These are phyloP conservation scores for Atherinosoma microstoma DNA, from an alignment of 2,797 vertebrate genomes.

Conservation along the genomic window DNA sequence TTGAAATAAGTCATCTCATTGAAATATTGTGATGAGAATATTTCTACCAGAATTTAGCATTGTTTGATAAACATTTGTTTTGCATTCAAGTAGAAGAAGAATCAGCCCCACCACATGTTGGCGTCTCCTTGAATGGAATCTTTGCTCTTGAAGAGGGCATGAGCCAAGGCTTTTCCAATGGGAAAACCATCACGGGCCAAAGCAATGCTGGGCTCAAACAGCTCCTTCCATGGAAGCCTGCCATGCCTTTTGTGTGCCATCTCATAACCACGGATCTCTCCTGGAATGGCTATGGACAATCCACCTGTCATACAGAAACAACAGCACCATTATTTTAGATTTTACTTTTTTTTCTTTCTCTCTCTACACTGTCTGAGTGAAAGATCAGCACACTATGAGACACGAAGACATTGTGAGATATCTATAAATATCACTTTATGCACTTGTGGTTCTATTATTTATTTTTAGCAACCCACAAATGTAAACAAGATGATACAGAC, in stretches of 20 bases:
- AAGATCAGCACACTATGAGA: slow-evolving; percentile 5
- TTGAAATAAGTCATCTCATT: neutral
- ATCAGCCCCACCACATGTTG: slow-evolving; percentile 87
- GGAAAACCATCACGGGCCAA: slow-evolving; percentile 92
- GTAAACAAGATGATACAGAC: neutral
- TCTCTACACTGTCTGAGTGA: slow-evolving; percentile 5
- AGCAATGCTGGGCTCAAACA: slow-evolving; percentile 93
- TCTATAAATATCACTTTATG: neutral
- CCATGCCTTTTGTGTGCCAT: slow-evolving; percentile 93
- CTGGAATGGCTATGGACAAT: slow-evolving; percentile 93
- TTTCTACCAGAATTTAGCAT: neutral
- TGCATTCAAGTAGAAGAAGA: neutral
- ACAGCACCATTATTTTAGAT: slow-evolving; percentile 5
- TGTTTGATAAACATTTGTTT: neutral
- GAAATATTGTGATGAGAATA: neutral
- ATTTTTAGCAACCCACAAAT: slow-evolving; percentile 8
- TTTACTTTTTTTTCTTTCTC: slow-evolving; percentile 5
- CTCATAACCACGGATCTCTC: slow-evolving; percentile 94
- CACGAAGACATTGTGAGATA: neutral
- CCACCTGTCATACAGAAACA: slow-evolving; percentile 84
- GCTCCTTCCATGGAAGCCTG: slow-evolving; percentile 90
- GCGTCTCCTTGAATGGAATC: slow-evolving; percentile 81
- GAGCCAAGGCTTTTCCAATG: slow-evolving; percentile 87
- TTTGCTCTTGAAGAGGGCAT: slow-evolving; percentile 81
- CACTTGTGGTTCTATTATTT: slow-evolving; percentile 5